Evolutionary conservation across 2,113 vertebrate genomes (phyloP).

Genomic region (Proterorhinus semilunaris): DNA sequence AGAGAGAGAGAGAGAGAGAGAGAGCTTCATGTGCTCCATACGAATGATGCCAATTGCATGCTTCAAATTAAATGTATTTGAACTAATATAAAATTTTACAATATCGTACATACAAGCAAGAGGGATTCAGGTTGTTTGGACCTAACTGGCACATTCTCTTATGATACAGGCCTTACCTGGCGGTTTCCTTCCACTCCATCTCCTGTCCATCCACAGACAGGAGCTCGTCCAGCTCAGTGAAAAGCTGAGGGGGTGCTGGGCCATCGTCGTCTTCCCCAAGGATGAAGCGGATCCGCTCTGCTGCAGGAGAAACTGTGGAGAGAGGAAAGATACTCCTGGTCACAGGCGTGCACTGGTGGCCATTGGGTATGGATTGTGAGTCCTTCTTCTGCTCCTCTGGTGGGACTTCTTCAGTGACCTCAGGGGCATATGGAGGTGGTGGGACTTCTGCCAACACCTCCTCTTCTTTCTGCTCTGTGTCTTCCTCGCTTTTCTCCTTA

Average conservation of each 20-base stretch:
- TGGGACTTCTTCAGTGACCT: constrained; percentile 70
- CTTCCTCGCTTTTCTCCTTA: constrained; percentile 34
- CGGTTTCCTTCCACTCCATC: constrained; percentile 99
- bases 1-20: not conserved
- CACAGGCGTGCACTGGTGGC: constrained; percentile 74
- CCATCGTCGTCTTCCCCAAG: constrained; percentile 96
- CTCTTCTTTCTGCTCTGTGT: constrained; percentile 36
- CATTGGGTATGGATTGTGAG: constrained; percentile 42
- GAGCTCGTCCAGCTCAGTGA: constrained; percentile 96
- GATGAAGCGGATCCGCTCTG: constrained; percentile 96
- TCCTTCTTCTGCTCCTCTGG: constrained; percentile 68
- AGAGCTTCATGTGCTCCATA: constrained; percentile 33
- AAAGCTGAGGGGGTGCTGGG: constrained; percentile 91
- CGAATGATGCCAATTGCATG: constrained; percentile 43
- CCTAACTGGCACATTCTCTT: not conserved
- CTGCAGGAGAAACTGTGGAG: constrained; percentile 90
- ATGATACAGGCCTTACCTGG: constrained; percentile 81
- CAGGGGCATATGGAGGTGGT: constrained; percentile 59
- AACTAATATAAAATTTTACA: too few relatives aligned
- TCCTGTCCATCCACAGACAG: constrained; percentile 93
- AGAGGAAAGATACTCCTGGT: constrained; percentile 91
- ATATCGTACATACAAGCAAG: too few relatives aligned
- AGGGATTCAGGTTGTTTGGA: not conserved
- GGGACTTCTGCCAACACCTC: constrained; percentile 61
- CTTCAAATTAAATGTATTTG: not conserved